Evolutionary conservation across 2,888 invertebrate species (phyloP).

Genomic region (Agapetus fuscipes): DNA sequence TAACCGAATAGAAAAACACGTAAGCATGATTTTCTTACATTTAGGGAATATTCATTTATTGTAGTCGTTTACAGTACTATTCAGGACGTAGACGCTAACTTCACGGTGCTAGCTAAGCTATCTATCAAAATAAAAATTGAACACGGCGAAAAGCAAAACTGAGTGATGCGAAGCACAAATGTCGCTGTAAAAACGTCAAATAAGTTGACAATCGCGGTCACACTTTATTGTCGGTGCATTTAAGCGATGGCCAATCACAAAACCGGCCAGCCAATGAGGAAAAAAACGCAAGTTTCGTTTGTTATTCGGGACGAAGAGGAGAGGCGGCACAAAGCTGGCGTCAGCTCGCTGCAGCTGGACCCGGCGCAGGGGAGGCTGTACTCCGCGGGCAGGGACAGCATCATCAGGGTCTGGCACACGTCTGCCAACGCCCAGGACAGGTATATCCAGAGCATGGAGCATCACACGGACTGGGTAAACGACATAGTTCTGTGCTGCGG

Average conservation of each 20-base stretch:
- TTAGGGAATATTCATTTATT: too few relatives aligned
- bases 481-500: conserved; percentile 97
- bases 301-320: conserved; percentile 96
- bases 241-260: conserved; percentile 35
- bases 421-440: conserved; percentile 44
- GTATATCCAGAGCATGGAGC: conserved; percentile 87
- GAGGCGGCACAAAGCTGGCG: conserved; percentile 86
- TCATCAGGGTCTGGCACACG: conserved; percentile 87
- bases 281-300: conserved; percentile 80
- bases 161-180: too few relatives aligned
- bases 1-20: too few relatives aligned
- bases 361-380: conserved; percentile 78
- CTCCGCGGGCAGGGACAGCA: conserved; percentile 94
- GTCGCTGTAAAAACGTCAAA: too few relatives aligned
- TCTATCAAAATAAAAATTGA: too few relatives aligned
- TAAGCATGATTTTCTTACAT: too few relatives aligned
- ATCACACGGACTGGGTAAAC: conserved; percentile 99
- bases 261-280: conserved; percentile 34
- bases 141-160: too few relatives aligned
- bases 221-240: too few relatives aligned
- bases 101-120: too few relatives aligned
- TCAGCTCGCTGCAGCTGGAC: conserved; percentile 93
- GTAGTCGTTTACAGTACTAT: too few relatives aligned
- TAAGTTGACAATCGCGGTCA: too few relatives aligned
- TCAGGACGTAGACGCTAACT: too few relatives aligned